These are phyloP conservation scores for Crenuchus spilurus DNA, from an alignment of 2,797 vertebrate species.

Conservation along the genomic window DNA sequence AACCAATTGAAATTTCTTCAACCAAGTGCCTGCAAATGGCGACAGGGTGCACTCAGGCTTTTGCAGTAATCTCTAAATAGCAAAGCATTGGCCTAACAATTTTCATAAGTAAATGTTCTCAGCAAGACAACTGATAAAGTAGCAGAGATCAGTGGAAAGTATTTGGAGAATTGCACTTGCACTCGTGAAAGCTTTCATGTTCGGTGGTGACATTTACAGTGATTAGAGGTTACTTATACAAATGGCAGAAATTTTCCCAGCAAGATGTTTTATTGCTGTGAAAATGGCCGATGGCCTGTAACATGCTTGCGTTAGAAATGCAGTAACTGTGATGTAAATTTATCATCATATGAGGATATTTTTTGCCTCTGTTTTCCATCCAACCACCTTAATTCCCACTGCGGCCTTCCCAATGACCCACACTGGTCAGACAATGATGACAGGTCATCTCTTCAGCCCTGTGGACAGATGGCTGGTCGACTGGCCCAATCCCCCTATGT, in stretches of 20 bases:
- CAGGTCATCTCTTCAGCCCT: slow-evolving; percentile 71
- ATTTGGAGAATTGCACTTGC: neutral
- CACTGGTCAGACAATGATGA: slow-evolving; percentile 75
- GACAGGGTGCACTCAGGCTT: slow-evolving; percentile 25
- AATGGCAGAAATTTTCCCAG: slow-evolving; percentile 13
- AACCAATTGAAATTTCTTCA: neutral
- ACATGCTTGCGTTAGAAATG: neutral
- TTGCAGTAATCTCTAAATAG: slow-evolving; percentile 35
- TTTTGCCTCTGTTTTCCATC: slow-evolving; percentile 14
- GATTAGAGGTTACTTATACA: slow-evolving; percentile 30
- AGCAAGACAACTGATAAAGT: slow-evolving; percentile 7
- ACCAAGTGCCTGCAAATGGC: slow-evolving; percentile 20
- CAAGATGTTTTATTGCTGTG: neutral
- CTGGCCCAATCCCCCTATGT: slow-evolving; percentile 64
- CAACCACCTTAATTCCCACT: slow-evolving; percentile 53
- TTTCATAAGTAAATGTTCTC: slow-evolving; percentile 12
- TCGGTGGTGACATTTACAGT: slow-evolving; percentile 34
- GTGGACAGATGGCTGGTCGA: slow-evolving; percentile 79
- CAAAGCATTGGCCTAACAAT: slow-evolving; percentile 1
- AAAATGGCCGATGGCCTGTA: neutral
- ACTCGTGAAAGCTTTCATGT: slow-evolving; percentile 20
- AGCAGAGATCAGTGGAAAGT: slow-evolving; percentile 14
- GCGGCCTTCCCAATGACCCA: slow-evolving; percentile 68
- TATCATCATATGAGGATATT: neutral
- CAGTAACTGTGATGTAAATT: neutral